These are phyloP conservation scores for Stichopus horrens DNA, from an alignment of 53 echinoderm and acorn worm genomes.

Conservation along the genomic window DNA sequence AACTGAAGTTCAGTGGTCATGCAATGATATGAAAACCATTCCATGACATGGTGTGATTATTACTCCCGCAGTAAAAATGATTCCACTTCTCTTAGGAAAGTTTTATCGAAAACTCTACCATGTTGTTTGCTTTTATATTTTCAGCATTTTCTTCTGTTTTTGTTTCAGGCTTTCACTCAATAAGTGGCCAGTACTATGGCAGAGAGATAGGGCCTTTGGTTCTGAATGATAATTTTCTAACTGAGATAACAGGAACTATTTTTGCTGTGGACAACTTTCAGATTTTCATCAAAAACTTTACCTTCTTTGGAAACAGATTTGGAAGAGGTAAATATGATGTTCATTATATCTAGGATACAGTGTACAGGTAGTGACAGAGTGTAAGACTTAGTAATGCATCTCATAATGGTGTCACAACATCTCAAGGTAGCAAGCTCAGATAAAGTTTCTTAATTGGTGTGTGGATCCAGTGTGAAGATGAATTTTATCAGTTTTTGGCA, in stretches of 20 bases:
- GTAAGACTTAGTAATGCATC: neutral
- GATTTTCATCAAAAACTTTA: neutral
- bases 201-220: neutral
- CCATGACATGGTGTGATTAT: too few relatives aligned
- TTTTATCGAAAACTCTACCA: too few relatives aligned
- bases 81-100: too few relatives aligned
- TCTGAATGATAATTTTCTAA: neutral
- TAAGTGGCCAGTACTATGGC: neutral
- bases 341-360: neutral
- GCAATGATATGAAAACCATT: too few relatives aligned
- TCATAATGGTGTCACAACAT: neutral
- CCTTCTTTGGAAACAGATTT: neutral
- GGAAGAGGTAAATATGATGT: neutral
- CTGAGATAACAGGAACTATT: neutral
- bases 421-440: neutral
- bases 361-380: neutral
- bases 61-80: too few relatives aligned
- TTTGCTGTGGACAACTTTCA: neutral
- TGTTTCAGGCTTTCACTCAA: neutral
- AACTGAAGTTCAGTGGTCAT: too few relatives aligned
- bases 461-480: neutral
- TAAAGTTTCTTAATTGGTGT: neutral
- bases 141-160: too few relatives aligned
- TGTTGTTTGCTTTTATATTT: too few relatives aligned
- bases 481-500: neutral